phyloP scores from a whole-genome alignment of 2,797 vertebrate genomes.

The Syngnathus acus region DNA sequence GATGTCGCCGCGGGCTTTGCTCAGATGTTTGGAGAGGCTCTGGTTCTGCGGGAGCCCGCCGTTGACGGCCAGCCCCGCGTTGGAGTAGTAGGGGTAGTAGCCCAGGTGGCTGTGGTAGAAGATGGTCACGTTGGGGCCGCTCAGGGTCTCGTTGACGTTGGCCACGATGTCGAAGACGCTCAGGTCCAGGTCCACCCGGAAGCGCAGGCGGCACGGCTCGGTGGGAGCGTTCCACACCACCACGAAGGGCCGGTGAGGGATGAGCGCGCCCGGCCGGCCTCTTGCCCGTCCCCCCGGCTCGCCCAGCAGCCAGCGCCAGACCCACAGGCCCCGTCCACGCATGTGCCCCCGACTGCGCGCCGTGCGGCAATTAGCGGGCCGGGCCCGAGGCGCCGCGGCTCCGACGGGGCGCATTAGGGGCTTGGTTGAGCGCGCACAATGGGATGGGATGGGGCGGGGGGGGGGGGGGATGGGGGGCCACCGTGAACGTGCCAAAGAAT shows the following conservation, averaged over 20 bases:
- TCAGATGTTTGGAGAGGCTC: constrained; percentile 79
- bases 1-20: constrained; percentile 77
- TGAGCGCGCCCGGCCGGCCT: constrained; percentile 68
- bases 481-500: background rate
- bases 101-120: constrained; percentile 86
- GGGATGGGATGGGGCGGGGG: constrained; percentile 16
- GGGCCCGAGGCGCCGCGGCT: background rate
- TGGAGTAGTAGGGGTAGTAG: constrained; percentile 81
- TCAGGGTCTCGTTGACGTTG: constrained; percentile 81
- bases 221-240: constrained; percentile 86
- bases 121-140: constrained; percentile 80
- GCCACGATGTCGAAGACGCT: constrained; percentile 79
- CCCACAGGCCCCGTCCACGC: constrained; percentile 30
- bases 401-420: constrained; percentile 34
- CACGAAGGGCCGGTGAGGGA: constrained; percentile 76
- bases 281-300: constrained; percentile 22
- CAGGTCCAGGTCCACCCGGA: constrained; percentile 83
- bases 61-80: constrained; percentile 67
- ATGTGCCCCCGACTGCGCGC: constrained; percentile 33
- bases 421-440: constrained; percentile 57
- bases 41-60: constrained; percentile 85
- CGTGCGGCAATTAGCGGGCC: constrained; percentile 33
- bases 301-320: constrained; percentile 28
- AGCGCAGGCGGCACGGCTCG: constrained; percentile 75
- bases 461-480: constrained; percentile 17